Evolutionary conservation across 2,113 vertebrate species (phyloP), one percentile per base, ranked within the genome.

Genomic region (Galbula dea): DNA sequence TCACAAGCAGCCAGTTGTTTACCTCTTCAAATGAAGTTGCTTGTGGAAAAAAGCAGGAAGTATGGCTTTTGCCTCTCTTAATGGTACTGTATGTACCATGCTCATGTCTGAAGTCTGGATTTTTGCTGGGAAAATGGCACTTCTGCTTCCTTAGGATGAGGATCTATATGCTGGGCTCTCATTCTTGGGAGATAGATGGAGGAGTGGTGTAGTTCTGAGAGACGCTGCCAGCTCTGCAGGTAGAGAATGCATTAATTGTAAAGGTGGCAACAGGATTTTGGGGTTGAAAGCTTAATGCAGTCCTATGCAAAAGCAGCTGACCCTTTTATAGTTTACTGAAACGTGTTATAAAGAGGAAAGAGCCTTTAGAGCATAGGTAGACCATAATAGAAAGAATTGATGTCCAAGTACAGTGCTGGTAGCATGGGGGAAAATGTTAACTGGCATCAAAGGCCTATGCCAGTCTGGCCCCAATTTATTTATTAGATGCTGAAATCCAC

Each of bases 211-310:
- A 30, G 68, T 75, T 83, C 32, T 27, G 27, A 86, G 69, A 55
- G 91, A 86, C 91, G 68, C 93, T 96, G 93, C 48, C 91, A 91
- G 85, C 88, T 90, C 65, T 94, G 86, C 80, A 73, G 72, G 74
- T 72, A 78, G 80, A 89, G 67, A 78, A 62, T 72, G 73, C 52
- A 66, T 90, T 58, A 21, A 0, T 67, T 88, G 22, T 55, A 46
- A 92, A 89, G 63, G 51, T 67, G 79, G 74, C 84, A 90, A 71
- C 45, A 52, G 78, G 67, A 92, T 67, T 85, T 89, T 3, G 72
- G 58, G 80, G 52, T 88, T 81, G 79, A 85, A 94, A 81, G 79
- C 90, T 69, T 91, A 93, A 77, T 80, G 82, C 81, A 86, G 76
- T 81, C 61, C 67, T 69, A 5, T 79, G 89, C 83, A 67, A 87